These are phyloP conservation scores for Raphicerus campestris DNA, from an alignment of 2,113 vertebrate species.

Conservation along the genomic window DNA sequence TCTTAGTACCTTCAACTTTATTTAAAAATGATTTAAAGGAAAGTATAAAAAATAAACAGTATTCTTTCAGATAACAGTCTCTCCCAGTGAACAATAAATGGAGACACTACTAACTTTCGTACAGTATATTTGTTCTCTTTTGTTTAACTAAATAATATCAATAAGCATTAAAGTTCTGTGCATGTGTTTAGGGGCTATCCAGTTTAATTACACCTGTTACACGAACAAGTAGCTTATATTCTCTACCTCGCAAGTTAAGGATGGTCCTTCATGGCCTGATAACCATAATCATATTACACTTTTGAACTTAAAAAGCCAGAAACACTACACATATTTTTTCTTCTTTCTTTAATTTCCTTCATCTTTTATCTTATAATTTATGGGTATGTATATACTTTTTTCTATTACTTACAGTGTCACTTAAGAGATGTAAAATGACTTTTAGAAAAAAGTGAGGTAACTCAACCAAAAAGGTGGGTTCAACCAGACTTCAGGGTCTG, in stretches of 20 bases:
- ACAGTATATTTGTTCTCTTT: background rate
- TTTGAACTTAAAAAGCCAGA: background rate
- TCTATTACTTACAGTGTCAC: background rate
- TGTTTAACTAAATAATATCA: background rate
- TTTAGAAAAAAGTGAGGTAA: background rate
- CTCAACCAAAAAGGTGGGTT: background rate
- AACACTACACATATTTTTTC: background rate
- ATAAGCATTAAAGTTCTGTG: background rate
- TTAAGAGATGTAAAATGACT: background rate
- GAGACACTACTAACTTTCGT: background rate
- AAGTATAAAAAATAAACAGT: background rate
- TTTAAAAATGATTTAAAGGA: background rate
- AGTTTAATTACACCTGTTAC: background rate
- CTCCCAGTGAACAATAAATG: background rate
- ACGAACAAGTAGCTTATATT: background rate
- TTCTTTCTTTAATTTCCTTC: background rate
- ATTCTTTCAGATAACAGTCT: background rate
- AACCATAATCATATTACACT: background rate
- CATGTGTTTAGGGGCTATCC: background rate
- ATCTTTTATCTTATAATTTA: background rate
- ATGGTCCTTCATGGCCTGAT: background rate
- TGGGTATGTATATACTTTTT: fast-evolving
- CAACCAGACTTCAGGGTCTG: background rate
- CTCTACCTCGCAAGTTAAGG: background rate
- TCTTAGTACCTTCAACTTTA: background rate